Evolutionary conservation across 2,888 invertebrate species (phyloP), one percentile per base, ranked within the genome.

Genomic region (Yponomeuta plumbellus): DNA sequence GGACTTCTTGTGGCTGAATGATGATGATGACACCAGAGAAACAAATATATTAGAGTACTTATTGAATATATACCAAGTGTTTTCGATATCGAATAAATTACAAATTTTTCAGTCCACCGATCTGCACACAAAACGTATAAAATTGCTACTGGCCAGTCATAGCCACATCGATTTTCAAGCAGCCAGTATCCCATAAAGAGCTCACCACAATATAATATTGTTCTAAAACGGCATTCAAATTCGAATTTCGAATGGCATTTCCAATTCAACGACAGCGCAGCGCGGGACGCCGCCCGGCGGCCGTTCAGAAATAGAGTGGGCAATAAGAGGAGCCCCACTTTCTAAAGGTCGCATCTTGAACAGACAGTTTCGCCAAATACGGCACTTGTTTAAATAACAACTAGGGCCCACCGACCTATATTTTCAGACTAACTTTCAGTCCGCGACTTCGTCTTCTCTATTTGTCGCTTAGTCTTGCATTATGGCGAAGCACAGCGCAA

Each of bases 301-400:
- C 61, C 22, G 66, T 34, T 26, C 34, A 34, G 34, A 56, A 10
- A 64, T 59, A 61, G 56, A 66, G 62, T 34, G 59, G 66, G 67
- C 64, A 69, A 66, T 67, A 68, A 57, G 61, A 68, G 66, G 64
- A 68, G 66, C 65, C 70, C 70, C 68, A 71, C 62, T 71, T 71
- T 69, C 66, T 1, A 71, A 71, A 71, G 70, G 69, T 71, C 70
- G 69, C 58, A 59, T 59, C 57, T 57, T 66, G 66, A 70, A 59
- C 71, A 71, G 71, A 68, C 65, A 69, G 67, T 69, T 67, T 68
- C 67, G 69, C 71, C 72, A 72, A 74, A 76, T 73, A 73, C 71
- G 71, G 73, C 67, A 66, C 59, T 68, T 63, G 65, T 69, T 69
- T 67, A 67, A 34, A 34, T 61, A 61, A 58, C n/a, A 58, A 1